Percentiles rank a stretch among this genome's conserved stretches.
These are phyloP conservation scores for Butorides virescens DNA, from an alignment of 2,113 vertebrate species.

Conservation along the genomic window DNA sequence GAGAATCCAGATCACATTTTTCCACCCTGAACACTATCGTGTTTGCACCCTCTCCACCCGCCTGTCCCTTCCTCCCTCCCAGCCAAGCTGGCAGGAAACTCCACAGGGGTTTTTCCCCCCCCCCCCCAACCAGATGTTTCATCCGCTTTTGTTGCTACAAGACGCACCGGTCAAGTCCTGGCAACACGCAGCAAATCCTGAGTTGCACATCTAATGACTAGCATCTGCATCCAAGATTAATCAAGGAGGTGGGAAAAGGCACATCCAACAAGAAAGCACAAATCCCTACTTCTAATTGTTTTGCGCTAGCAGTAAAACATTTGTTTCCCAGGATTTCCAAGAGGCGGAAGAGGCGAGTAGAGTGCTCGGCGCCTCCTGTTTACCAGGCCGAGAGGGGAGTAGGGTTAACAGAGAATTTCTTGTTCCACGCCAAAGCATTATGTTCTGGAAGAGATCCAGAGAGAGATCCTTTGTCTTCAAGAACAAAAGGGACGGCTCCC, in stretches of 20 bases:
- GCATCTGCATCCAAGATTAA: conserved; percentile 1
- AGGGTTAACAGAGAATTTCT: background rate
- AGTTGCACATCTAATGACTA: background rate
- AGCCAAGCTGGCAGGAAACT: background rate
- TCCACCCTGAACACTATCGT: background rate
- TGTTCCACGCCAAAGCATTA: background rate
- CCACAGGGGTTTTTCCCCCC: fast-evolving
- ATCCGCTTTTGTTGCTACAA: background rate
- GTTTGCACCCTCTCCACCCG: background rate
- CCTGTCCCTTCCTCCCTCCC: background rate
- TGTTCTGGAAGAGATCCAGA: background rate
- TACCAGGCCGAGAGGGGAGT: background rate
- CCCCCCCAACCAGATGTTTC: background rate
- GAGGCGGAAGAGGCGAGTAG: conserved; percentile 1
- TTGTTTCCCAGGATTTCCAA: conserved; percentile 15
- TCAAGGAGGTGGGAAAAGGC: background rate
- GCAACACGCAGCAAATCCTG: background rate
- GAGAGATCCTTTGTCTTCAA: background rate
- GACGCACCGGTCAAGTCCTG: background rate
- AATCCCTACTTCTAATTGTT: background rate
- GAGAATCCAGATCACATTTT: background rate
- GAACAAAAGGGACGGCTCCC: background rate
- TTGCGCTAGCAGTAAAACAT: background rate
- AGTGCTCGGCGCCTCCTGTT: conserved; percentile 4
- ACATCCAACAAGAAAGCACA: background rate